These are phyloP conservation scores for Caerostris darwini DNA, from an alignment of 1,140 invertebrate genomes.

Conservation along the genomic window DNA sequence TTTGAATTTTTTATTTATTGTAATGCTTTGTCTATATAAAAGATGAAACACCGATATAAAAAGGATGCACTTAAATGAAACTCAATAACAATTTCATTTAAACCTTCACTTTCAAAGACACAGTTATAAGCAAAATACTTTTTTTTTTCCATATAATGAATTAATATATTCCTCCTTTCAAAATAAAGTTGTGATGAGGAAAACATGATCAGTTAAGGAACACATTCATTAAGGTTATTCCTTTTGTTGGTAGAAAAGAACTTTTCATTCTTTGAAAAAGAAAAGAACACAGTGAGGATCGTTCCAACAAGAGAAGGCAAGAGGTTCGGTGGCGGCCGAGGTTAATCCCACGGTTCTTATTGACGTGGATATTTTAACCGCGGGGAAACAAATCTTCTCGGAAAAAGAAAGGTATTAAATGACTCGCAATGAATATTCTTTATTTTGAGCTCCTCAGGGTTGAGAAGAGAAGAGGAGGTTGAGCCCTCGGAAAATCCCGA, in stretches of 20 bases:
- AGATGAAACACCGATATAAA: no score
- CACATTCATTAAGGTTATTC: neutral
- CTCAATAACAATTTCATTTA: no score
- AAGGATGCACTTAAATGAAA: no score
- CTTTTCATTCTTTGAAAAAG: neutral
- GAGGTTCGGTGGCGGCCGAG: neutral
- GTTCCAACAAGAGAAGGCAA: neutral
- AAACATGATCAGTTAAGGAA: no score
- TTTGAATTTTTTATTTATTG: no score
- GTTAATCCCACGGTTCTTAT: constrained; percentile 8
- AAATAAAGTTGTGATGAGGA: no score
- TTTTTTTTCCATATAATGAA: no score
- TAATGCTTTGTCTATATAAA: no score
- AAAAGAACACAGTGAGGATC: neutral
- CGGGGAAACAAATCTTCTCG: neutral
- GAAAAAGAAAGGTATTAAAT: neutral
- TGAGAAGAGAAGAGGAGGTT: neutral
- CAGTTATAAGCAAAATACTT: no score
- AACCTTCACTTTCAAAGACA: no score
- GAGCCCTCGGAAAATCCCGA: neutral
- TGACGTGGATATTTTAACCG: neutral
- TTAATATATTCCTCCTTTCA: no score
- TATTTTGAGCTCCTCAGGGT: neutral
- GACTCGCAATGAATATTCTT: constrained; percentile 31
- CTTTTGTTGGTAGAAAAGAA: neutral